A percentile compares a stretch with the other conserved stretches of the same genome.
Conservation (phyloP, 2,888 invertebrate species). For the Drosophila gaucha region DNA sequence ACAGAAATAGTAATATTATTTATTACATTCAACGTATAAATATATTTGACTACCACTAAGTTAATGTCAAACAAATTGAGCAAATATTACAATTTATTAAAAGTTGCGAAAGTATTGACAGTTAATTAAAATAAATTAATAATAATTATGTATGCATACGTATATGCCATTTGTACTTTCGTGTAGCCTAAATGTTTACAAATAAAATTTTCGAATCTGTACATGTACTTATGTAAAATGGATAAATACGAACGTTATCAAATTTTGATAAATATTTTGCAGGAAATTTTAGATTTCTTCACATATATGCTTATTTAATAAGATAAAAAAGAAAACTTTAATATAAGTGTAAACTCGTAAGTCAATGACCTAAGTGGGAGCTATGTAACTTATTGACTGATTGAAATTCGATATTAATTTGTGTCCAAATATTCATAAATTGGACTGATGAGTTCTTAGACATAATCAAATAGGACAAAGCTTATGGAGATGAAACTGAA, state of each 20-base stretch:
- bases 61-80: slow-evolving; percentile 5
- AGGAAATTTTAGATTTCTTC: not conserved
- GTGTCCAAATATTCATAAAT: too few species aligned
- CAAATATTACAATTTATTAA: slow-evolving; percentile 7
- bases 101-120: not conserved
- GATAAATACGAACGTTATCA: slow-evolving; percentile 1
- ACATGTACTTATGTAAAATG: slow-evolving; percentile 44
- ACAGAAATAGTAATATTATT: slow-evolving; percentile 33
- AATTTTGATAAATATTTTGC: not conserved
- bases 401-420: too few species aligned
- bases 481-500: too few species aligned
- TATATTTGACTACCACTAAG: too few species aligned
- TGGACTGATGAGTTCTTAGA: too few species aligned
- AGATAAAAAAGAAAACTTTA: not conserved
- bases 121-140: slow-evolving; percentile 2
- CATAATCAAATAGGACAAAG: too few species aligned
- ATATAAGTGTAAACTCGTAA: too few species aligned
- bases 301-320: too few species aligned
- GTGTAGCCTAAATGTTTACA: slow-evolving; percentile 60
- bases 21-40: too few species aligned
- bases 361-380: too few species aligned
- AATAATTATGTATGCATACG: slow-evolving; percentile 19
- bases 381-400: too few species aligned
- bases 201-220: slow-evolving; percentile 68
- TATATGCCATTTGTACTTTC: slow-evolving; percentile 53